Evolutionary conservation across 2,797 vertebrate genomes (phyloP), one percentile per base, ranked within the genome.

Genomic region (Sebastes hubbsi): DNA sequence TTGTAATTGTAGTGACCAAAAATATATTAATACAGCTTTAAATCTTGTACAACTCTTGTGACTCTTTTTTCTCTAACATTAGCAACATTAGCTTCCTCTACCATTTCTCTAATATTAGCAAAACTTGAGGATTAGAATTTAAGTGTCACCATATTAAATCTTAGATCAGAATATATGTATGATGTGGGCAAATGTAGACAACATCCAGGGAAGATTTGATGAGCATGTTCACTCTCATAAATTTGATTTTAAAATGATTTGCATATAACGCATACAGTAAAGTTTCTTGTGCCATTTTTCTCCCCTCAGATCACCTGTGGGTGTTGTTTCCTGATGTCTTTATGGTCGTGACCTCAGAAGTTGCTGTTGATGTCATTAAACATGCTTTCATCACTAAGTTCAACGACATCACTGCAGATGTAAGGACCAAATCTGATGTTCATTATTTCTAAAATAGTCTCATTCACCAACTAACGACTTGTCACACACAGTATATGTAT

Each of bases 341-440:
- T 75, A 97, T 99, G 97, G 98, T 99, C 80, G 96, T 99, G 67
- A 96, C 96, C 68, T 98, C 98, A 27, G 98, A 99, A 95, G 96
- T 97, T 52, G 96, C 97, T 0, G 98, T 99, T 73, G 98, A 99
- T 82, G 95, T 98, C 83, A 97, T 99, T 62, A 99, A 99, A 89
- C 98, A 99, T 13, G 98, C 98, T 70, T 99, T 99, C 89, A 99
- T 99, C 94, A 99, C 98, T 80, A 99, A 99, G 88, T 99, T 99
- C 93, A 99, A 99, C 54, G 98, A 99, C 95, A 98, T 99, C 90
- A 97, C 97, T 0, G 98, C 98, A 77, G 98, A 99, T 81, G 98
- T 99, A 96, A 95, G 97, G 20, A 56, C 1, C 9, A 7, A 30
- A 54, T 13, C 4, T 27, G 18, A 32, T 29, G 46, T 18, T 46